Evolutionary conservation across 2,113 vertebrate species (phyloP), one percentile per base, ranked within the genome.

Genomic region (Tragelaphus imberbis): DNA sequence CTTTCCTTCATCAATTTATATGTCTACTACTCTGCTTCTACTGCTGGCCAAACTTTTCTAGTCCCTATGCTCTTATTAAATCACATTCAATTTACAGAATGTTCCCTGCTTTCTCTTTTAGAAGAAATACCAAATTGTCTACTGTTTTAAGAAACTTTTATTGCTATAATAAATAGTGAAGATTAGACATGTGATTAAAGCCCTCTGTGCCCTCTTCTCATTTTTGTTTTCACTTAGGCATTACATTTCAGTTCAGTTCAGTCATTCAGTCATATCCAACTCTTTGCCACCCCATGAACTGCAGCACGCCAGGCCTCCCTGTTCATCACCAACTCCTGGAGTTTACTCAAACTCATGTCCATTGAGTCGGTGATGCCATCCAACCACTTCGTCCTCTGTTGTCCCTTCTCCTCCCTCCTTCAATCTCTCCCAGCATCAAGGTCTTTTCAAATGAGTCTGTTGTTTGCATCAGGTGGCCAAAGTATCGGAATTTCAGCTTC

Each of bases 281-380:
- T 10, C 33, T 36, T 36, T 36, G 65, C 0, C 0, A 36, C 33
- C 33, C 17, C 33, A 21, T 21, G 17, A 4, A 68, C 33, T 4
- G 16, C 65, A 68, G 8, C 33, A 21, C 4, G 0, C 33, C 65
- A 68, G 33, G 33, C 33, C 8, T 68, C 17, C 33, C 33, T 68
- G 17, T 36, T 16, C 2, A 68, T 68, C 17, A 68, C 17, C 33
- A 68, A 1, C 4, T 68, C 33, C 8, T 0, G 17, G 8, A 68
- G 17, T 68, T 68, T 17, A 68, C 65, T 36, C 65, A 68, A 9
- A 21, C 33, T 36, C 65, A 68, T 5, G 17, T 68, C 33, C 17
- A 36, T 11, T 4, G 17, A 68, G 33, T 36, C 2, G 0, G 8
- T 68, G 65, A 68, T 36, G 65, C 33, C 65, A 36, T 68, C 17